Conservation (phyloP, 2,797 vertebrate genomes). For the Betta splendens region DNA sequence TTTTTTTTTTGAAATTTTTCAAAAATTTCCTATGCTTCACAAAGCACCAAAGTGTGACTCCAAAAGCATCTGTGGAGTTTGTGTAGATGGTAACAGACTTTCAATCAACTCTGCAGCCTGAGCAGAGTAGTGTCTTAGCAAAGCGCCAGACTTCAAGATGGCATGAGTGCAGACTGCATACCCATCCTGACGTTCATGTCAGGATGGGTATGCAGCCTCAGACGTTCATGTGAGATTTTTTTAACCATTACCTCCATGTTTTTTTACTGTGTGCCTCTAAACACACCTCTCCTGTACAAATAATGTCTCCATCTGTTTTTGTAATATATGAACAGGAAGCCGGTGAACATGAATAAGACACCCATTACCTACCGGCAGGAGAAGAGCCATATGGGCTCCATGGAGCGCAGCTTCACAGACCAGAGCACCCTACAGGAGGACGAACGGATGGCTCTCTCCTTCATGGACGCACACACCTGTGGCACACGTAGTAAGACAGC, state of each 20-base stretch:
- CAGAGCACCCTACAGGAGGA: conserved; percentile 97
- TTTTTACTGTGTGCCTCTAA: conserved; percentile 10
- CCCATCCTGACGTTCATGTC: too few relatives aligned
- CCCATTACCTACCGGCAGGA: conserved; percentile 95
- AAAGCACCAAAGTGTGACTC: too few relatives aligned
- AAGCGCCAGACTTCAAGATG: too few relatives aligned
- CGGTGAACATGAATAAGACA: conserved; percentile 92
- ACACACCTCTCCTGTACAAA: conserved; percentile 6
- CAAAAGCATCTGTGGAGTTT: too few relatives aligned
- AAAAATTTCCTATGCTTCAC: too few relatives aligned
- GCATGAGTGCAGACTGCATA: too few relatives aligned
- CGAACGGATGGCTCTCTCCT: conserved; percentile 91
- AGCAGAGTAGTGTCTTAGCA: too few relatives aligned
- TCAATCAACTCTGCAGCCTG: too few relatives aligned
- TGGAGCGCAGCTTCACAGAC: conserved; percentile 95
- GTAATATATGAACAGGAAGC: conserved; percentile 82
- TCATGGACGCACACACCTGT: conserved; percentile 92
- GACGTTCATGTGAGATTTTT: too few relatives aligned
- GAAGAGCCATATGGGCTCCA: conserved; percentile 93
- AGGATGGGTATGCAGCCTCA: too few relatives aligned
- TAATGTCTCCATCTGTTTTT: conserved; percentile 7
- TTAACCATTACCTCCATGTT: conserved; percentile 1
- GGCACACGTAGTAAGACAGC: conserved; percentile 87
- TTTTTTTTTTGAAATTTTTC: too few relatives aligned
- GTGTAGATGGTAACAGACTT: too few relatives aligned